Evolutionary conservation across 2,113 vertebrate genomes (phyloP), one percentile per base, ranked within the genome.

Genomic region (Malurus melanocephalus): DNA sequence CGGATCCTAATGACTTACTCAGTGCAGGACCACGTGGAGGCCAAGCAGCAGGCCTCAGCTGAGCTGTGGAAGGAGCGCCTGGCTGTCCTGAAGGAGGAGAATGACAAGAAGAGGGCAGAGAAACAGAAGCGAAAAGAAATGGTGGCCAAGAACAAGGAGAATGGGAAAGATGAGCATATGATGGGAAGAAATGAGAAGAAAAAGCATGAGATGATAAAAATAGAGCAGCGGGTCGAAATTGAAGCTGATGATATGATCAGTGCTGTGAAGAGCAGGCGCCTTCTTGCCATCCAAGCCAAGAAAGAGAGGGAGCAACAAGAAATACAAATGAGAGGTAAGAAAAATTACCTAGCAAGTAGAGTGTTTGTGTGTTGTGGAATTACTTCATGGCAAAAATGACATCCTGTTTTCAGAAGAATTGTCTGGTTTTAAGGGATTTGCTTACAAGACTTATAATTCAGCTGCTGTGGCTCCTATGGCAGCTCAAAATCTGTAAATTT

Each of bases 1-100:
- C 98, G 99, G 35, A 99, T 99, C 56, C 98, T 99, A 7, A 99
- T 99, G 99, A 99, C 99, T 0, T 99, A 99, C 91, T 99, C 99
- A 0, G 98, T 99, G 71, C 99, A 99, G 92, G 99, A 99, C 89
- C 98, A 99, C 0, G 98, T 99, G 60, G 99, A 99, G 16, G 95
- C 98, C 30, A 98, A 97, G 88, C 99, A 99, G 86, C 99, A 99
- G 71, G 96, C 97, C 1, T 98, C 99, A 0, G 98, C 98, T 1
- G 99, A 99, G 93, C 92, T 99, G 49, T 99, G 99, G 99, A 99
- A 99, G 94, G 99, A 99, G 80, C 98, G 99, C 8, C 94, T 99
- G 3, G 99, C 99, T 5, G 95, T 98, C 65, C 87, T 99, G 60
- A 99, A 99, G 94, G 99, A 99, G 87, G 98, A 98, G 85, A 99